Percentiles rank a stretch among this genome's conserved stretches.
Evolutionary conservation across 30 jellyfish, hydroid and myxozoan species (phyloP).

Genomic region (Aurelia coerulea): DNA sequence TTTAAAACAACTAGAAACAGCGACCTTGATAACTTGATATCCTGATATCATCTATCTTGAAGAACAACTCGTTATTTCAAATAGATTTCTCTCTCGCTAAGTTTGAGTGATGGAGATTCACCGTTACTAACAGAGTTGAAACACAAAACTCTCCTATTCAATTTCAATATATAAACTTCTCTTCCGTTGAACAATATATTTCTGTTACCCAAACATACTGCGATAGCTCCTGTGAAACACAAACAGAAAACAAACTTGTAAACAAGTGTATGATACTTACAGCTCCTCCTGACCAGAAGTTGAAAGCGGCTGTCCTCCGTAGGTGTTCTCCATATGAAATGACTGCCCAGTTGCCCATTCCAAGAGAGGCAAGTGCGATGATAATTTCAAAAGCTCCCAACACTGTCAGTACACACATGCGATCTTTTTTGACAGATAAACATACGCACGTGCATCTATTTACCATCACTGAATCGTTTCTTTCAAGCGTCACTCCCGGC

Average conservation of each 20-base stretch:
- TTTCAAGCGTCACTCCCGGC: conserved; percentile 11
- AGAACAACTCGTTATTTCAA: no score
- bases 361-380: conserved; percentile 55
- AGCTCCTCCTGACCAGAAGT: conserved; percentile 68
- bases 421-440: conserved; percentile 44
- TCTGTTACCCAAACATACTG: no score
- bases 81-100: no score
- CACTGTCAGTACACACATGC: conserved; percentile 53
- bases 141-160: no score
- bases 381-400: conserved; percentile 52
- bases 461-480: conserved; percentile 3
- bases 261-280: conserved; percentile 11
- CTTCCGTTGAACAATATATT: no score
- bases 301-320: conserved; percentile 70
- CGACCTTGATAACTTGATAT: no score
- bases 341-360: conserved; percentile 70
- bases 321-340: conserved; percentile 53
- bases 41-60: no score
- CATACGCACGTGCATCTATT: conserved; percentile 48
- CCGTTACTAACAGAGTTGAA: no score
- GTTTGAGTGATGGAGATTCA: no score
- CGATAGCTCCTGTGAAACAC: neutral
- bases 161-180: no score
- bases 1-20: no score
- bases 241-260: neutral